Evolutionary conservation across 2,888 invertebrate species (phyloP).

Genomic region (Leucoptera coffeella): DNA sequence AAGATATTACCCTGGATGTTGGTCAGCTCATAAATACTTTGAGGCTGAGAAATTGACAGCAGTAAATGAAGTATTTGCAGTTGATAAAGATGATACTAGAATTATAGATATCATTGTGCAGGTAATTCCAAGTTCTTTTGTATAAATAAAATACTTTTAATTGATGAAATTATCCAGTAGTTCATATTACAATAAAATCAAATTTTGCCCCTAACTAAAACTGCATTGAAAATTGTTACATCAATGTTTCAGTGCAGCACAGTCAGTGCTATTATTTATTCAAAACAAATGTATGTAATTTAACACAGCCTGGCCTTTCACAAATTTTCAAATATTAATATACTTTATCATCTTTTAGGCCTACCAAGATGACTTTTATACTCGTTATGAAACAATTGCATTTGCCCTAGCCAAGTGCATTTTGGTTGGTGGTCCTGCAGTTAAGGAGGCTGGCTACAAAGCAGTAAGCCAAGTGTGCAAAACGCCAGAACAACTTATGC

Average conservation of each 20-base stretch:
- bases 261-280: no score
- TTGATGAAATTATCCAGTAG: no score
- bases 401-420: conserved; percentile 60
- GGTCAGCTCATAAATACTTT: conserved; percentile 46
- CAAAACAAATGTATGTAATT: no score
- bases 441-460: conserved; percentile 49
- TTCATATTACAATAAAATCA: no score
- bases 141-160: no score
- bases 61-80: conserved; percentile 16
- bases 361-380: conserved; percentile 39
- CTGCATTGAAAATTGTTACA: no score
- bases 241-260: no score
- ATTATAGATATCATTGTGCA: conserved; percentile 23
- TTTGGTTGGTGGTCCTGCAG: conserved; percentile 16
- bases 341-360: no score
- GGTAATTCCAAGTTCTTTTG: no score
- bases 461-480: conserved; percentile 49
- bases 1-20: conserved; percentile 51
- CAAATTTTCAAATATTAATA: no score
- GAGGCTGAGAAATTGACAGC: conserved; percentile 27
- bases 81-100: conserved; percentile 14
- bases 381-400: conserved; percentile 52
- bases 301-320: no score
- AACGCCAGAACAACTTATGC: conserved; percentile 58
- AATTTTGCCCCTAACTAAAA: no score